phyloP scores from a whole-genome alignment of 2,113 vertebrate genomes.

The Leiothrix lutea region DNA sequence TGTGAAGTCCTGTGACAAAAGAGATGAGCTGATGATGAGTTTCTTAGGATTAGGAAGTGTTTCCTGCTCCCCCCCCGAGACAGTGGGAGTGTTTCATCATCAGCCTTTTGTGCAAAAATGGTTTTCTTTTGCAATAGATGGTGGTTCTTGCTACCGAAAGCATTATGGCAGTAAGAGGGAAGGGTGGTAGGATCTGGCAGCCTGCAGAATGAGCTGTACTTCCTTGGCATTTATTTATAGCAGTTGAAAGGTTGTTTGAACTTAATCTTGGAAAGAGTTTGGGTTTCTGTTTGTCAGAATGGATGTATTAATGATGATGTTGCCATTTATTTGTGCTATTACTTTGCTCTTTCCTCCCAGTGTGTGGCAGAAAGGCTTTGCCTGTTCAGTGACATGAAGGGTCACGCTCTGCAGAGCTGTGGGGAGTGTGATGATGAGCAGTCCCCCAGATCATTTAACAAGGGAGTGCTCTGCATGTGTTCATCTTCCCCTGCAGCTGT shows the following conservation, averaged over 20 bases:
- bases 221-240: neutral
- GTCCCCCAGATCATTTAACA: accelerated
- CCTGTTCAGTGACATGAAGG: accelerated
- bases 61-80: neutral
- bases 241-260: neutral
- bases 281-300: neutral
- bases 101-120: neutral
- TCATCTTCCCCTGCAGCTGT: neutral
- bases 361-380: neutral
- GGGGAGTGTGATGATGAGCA: accelerated
- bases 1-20: neutral
- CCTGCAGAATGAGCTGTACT: neutral
- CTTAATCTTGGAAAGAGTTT: neutral
- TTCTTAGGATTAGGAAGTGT: neutral
- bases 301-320: neutral
- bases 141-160: neutral
- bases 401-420: neutral
- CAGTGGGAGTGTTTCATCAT: neutral
- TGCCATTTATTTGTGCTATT: neutral
- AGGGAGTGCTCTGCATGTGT: neutral
- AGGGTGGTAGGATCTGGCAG: neutral
- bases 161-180: neutral
- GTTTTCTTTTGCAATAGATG: neutral
- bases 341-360: neutral
- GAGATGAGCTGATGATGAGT: neutral